These are phyloP conservation scores for Nicator chloris DNA, from an alignment of 2,113 vertebrate genomes.

Conservation along the genomic window DNA sequence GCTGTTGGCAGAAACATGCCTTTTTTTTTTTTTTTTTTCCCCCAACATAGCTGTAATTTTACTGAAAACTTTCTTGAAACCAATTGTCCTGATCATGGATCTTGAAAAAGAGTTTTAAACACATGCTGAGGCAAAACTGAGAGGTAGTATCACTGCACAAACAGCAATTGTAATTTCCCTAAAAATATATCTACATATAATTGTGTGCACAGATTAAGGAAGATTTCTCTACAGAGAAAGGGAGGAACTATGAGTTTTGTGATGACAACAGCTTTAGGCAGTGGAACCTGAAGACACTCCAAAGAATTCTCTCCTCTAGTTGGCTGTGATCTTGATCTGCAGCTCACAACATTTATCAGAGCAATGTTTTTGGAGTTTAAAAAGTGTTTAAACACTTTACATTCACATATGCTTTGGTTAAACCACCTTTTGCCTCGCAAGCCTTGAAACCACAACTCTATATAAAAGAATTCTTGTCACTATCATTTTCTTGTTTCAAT, in stretches of 20 bases:
- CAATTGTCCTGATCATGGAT: neutral
- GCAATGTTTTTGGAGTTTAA: neutral
- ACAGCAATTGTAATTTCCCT: neutral
- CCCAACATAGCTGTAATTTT: conserved; percentile 13
- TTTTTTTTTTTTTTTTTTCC: neutral
- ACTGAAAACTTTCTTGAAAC: conserved; percentile 20
- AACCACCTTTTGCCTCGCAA: neutral
- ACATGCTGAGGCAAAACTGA: neutral
- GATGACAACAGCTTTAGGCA: neutral
- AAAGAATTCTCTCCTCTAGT: neutral
- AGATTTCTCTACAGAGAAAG: neutral
- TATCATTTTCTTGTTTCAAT: conserved; percentile 41
- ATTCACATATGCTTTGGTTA: conserved; percentile 28
- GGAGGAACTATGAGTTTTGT: neutral
- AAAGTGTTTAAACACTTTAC: conserved; percentile 45
- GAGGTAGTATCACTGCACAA: neutral
- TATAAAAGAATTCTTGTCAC: conserved; percentile 23
- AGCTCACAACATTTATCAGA: conserved; percentile 43
- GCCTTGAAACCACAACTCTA: neutral
- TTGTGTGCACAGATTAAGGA: neutral
- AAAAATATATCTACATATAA: neutral
- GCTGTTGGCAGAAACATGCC: neutral
- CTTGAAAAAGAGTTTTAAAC: conserved; percentile 20
- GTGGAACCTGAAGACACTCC: neutral
- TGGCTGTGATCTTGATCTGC: conserved; percentile 41